Base-by-base conservation (phyloP, 2,797 vertebrate species). In the Gadopsis bispinosus region DNA sequence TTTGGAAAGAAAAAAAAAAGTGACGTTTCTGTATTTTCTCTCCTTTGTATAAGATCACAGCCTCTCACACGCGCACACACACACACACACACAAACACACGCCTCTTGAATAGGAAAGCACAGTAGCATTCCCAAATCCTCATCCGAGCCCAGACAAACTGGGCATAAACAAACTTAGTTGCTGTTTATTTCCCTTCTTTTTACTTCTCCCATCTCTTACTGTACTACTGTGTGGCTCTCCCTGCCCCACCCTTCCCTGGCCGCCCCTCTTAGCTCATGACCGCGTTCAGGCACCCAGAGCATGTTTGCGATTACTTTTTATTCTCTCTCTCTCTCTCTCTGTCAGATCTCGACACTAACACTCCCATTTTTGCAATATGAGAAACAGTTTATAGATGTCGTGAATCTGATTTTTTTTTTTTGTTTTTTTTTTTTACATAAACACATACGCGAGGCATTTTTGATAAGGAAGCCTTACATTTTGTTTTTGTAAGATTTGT, bases 71-170 rank as follows among this genome's bases (percentile, higher is more conserved):
- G 62, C 35, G 8, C 50, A 67, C 41, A 71, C 72, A 64, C 41
- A 51, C n/a, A 67, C 51, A 69, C 33, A 58, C 76, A 63, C 48
- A 53, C 43, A 64, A 60, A 33, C 20, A 62, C 56, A 94, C 95
- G 95, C 95, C 93, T 94, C 94, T 93, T 93, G 89, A 95, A 81
- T 85, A 95, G 94, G 90, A 94, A 89, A 91, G 85, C 86, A 89
- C 85, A 95, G 95, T 95, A 94, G 94, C 94, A 93, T 93, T 94
- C 94, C 94, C 77, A 75, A 72, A 69, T 60, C 69, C 65, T 79
- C 41, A 91, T 65, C 61, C 12, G 85, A 88, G 91, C 93, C 92
- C 84, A 89, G 88, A 91, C 22, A 70, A 73, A 69, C 62, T 87
- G 80, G 78, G 77, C 22, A 56, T 58, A 73, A 83, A 75, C 45